Evolutionary conservation across 2,888 invertebrate species (phyloP), one percentile per base, ranked within the genome.

Genomic region (Gandaritis pyraliata): DNA sequence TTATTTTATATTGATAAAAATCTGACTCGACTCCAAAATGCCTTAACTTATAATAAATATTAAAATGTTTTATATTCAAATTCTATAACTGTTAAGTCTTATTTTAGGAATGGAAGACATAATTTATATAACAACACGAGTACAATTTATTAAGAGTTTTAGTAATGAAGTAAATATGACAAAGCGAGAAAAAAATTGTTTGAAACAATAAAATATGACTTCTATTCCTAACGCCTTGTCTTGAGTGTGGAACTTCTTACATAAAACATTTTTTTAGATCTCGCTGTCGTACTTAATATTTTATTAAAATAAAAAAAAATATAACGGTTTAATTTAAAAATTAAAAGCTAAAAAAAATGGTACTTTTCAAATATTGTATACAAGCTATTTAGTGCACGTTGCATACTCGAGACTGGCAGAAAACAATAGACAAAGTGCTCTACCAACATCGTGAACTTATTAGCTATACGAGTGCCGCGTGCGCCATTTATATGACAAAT

Each of bases 361-460:
- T n/a, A n/a, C n/a, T 23, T 23, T 3, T 2, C 23, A 23, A 6
- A 2, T 23, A 23, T 2, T 23, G 23, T 23, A 23, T 23, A 0
- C 6, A 23, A 6, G 6, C 23, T 23, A 33, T 41, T 41, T 15
- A 5, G 18, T 47, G 47, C 12, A 39, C 45, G 15, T 50, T 63
- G 38, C 55, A 55, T 18, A 61, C 58, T 68, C 65, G 61, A 61
- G 58, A 51, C 23, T 5, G 52, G 16, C 23, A n/a, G 36, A 54
- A 60, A 53, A 45, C 38, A 64, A 67, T 65, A 71, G 71, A 73
- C 72, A 61, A 74, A 74, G 74, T 73, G 74, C 73, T 70, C 53
- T 36, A 68, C 72, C 71, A 41, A 1, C 4, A 7, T 0, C 58
- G 66, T 65, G 59, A 33, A 55, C 64, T 68, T 66, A 66, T 49